Percentiles rank a stretch among this genome's conserved stretches.
These are phyloP conservation scores for Hypanus sabinus DNA, from an alignment of 2,113 vertebrate species.

Conservation along the genomic window DNA sequence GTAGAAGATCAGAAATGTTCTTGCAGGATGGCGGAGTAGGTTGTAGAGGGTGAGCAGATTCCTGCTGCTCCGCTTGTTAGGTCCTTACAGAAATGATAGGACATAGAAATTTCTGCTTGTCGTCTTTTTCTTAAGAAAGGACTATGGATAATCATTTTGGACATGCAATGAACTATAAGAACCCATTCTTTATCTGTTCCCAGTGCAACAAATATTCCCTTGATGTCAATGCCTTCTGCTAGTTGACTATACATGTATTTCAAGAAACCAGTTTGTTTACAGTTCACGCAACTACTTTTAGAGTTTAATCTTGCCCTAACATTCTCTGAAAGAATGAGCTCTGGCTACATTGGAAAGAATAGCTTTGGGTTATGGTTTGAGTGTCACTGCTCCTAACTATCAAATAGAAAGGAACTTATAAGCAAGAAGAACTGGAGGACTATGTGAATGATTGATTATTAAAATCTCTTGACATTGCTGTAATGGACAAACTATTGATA, in stretches of 20 bases:
- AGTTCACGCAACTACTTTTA: background rate
- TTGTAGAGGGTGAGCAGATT: no score
- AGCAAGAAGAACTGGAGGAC: background rate
- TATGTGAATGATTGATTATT: background rate
- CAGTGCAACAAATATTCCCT: background rate
- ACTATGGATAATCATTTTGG: no score
- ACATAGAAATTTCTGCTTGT: background rate
- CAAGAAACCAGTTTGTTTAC: background rate
- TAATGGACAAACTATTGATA: background rate
- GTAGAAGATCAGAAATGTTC: no score
- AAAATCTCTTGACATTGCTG: background rate
- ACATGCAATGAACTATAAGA: background rate
- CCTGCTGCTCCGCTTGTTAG: no score
- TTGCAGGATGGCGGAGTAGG: no score
- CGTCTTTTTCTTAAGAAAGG: background rate
- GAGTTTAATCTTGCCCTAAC: background rate
- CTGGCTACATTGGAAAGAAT: background rate
- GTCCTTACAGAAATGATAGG: background rate
- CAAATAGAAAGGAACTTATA: background rate
- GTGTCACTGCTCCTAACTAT: background rate
- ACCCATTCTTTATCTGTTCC: background rate
- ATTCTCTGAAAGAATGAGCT: background rate
- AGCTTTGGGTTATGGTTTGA: background rate
- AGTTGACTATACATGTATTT: background rate
- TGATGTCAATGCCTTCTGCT: background rate